These are phyloP conservation scores for Drosophila triauraria DNA, from an alignment of 1,140 invertebrate genomes.

Conservation along the genomic window DNA sequence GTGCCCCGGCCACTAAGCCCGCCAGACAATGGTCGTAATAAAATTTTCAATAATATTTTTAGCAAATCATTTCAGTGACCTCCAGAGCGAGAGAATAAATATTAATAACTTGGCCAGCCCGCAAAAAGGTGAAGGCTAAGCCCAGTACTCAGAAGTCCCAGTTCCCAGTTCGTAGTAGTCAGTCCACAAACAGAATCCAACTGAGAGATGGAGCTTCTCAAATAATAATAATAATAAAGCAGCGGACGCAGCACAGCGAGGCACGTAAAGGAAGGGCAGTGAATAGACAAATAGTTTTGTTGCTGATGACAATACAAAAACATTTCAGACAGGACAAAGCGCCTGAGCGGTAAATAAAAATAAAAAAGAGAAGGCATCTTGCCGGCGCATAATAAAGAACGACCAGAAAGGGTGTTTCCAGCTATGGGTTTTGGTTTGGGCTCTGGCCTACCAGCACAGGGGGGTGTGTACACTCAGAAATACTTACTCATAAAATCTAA, in stretches of 20 bases:
- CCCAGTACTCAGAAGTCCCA: slow-evolving; percentile 33
- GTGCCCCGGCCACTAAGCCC: slow-evolving; percentile 9
- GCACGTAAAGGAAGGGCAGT: slow-evolving; percentile 58
- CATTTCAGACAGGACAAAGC: slow-evolving; percentile 63
- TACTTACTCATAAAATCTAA: background rate
- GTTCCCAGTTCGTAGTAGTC: background rate
- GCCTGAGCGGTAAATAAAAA: slow-evolving; percentile 62
- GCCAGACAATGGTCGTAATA: slow-evolving; percentile 57
- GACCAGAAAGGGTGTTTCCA: slow-evolving; percentile 16
- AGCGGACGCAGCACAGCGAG: slow-evolving; percentile 34
- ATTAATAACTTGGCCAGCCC: slow-evolving; percentile 74
- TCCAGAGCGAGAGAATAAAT: slow-evolving; percentile 70
- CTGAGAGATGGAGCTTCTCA: slow-evolving; percentile 56
- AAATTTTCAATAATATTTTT: slow-evolving; percentile 77
- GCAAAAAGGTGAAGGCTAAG: slow-evolving; percentile 76
- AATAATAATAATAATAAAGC: slow-evolving; percentile 69
- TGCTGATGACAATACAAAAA: slow-evolving; percentile 81
- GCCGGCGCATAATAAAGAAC: slow-evolving; percentile 53
- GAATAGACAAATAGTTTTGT: slow-evolving; percentile 79
- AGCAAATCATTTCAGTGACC: slow-evolving; percentile 77
- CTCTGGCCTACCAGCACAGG: background rate
- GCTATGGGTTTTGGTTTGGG: background rate
- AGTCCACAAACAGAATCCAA: slow-evolving; percentile 28
- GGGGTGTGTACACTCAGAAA: slow-evolving; percentile 12
- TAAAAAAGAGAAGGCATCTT: slow-evolving; percentile 42